Conservation (phyloP, 2,113 vertebrate genomes). For the Lynx canadensis region DNA sequence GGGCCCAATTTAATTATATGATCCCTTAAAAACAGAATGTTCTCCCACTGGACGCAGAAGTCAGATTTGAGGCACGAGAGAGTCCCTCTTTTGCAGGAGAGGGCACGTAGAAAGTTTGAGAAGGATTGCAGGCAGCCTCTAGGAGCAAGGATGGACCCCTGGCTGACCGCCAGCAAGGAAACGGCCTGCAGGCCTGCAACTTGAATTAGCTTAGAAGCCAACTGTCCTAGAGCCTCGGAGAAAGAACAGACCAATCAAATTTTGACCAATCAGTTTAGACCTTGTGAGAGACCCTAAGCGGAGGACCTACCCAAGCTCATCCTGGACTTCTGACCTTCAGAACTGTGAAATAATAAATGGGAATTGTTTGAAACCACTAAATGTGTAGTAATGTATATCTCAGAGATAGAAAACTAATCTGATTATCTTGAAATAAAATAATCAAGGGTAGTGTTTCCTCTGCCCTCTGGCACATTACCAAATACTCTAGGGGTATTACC, state of each 20-base stretch:
- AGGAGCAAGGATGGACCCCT: background rate
- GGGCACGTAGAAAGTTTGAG: background rate
- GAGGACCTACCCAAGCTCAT: background rate
- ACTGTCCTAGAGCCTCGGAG: background rate
- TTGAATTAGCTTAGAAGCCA: background rate
- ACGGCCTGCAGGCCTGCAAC: background rate
- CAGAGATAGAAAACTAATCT: background rate
- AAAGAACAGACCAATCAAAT: background rate
- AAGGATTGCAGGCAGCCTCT: background rate
- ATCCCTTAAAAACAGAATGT: background rate
- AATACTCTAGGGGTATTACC: background rate
- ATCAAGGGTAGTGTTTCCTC: background rate
- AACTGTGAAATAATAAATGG: background rate
- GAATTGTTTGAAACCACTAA: background rate
- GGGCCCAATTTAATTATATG: background rate
- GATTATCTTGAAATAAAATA: background rate
- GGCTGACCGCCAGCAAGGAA: background rate
- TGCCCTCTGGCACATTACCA: background rate
- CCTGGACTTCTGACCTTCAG: background rate
- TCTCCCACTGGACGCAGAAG: background rate
- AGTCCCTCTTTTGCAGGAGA: background rate
- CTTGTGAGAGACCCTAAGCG: background rate
- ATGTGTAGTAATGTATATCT: background rate
- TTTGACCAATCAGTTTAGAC: background rate
- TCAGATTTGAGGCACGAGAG: background rate